Percentiles rank a stretch among this genome's conserved stretches.
phyloP scores from a whole-genome alignment of 1,140 invertebrate species.

The Macrobrachium nipponense region DNA sequence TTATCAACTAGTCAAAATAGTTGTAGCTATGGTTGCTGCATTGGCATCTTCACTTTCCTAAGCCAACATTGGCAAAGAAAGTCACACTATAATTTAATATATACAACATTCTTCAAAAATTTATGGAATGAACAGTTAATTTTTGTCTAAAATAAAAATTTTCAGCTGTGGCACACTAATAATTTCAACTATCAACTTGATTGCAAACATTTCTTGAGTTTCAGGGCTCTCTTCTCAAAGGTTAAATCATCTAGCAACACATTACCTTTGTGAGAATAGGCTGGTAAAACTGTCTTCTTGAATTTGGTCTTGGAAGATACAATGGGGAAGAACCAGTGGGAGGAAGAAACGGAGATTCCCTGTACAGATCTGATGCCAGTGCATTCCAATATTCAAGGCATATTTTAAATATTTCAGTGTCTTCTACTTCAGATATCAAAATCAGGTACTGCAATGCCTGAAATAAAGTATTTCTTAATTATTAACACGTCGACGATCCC shows the following conservation, averaged over 20 bases:
- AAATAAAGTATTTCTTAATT: constrained; percentile 46
- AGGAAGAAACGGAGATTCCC: constrained; percentile 69
- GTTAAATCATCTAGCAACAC: neutral
- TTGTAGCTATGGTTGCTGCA: too few relatives aligned
- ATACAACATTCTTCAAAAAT: neutral
- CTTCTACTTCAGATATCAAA: constrained; percentile 98
- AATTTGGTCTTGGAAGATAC: constrained; percentile 69
- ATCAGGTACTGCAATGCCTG: constrained; percentile 92
- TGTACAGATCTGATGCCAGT: constrained; percentile 91
- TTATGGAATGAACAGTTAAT: neutral
- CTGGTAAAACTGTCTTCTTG: constrained; percentile 79
- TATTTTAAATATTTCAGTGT: constrained; percentile 99
- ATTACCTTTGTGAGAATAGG: constrained; percentile 82
- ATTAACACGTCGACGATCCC: neutral
- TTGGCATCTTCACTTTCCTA: too few relatives aligned
- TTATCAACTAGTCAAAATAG: too few relatives aligned
- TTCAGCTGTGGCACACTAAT: too few relatives aligned
- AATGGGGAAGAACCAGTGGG: constrained; percentile 67
- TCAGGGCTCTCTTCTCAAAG: too few relatives aligned
- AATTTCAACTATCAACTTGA: too few relatives aligned
- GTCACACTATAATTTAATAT: too few relatives aligned
- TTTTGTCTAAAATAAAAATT: too few relatives aligned
- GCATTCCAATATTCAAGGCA: constrained; percentile 99
- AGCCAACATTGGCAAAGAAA: too few relatives aligned
- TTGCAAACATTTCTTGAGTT: too few relatives aligned